phyloP scores from a whole-genome alignment of 1,140 invertebrate species.

The Drosophila mayri region DNA sequence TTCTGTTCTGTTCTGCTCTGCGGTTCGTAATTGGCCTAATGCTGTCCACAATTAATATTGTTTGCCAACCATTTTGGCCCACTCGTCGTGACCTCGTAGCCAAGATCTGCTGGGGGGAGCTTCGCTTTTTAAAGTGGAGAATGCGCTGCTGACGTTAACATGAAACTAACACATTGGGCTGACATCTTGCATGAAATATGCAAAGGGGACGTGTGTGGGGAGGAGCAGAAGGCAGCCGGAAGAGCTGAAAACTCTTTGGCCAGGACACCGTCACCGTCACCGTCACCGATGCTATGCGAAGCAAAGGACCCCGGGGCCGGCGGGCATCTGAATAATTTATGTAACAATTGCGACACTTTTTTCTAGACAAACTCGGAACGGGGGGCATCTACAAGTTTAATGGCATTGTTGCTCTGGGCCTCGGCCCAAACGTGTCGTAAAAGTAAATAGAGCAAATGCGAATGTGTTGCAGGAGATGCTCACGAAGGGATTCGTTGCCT shows the following conservation, averaged over 20 bases:
- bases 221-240: conserved; percentile 1
- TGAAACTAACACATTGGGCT: conserved; percentile 71
- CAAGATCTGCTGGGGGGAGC: background rate
- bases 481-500: conserved; percentile 16
- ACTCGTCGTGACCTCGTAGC: background rate
- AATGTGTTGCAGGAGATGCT: conserved; percentile 16
- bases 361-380: conserved; percentile 22
- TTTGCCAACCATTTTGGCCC: conserved; percentile 2
- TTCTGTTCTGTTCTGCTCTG: conserved; percentile 22
- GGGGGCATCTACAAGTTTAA: conserved; percentile 69
- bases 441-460: conserved; percentile 76
- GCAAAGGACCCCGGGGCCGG: conserved; percentile 29
- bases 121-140: conserved; percentile 9
- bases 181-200: conserved; percentile 76
- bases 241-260: conserved; percentile 64
- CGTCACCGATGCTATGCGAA: conserved; percentile 6
- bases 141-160: conserved; percentile 37
- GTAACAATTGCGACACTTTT: conserved; percentile 82
- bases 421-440: conserved; percentile 70
- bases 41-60: conserved; percentile 36
- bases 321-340: conserved; percentile 77
- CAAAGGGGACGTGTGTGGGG: conserved; percentile 18
- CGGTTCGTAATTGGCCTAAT: conserved; percentile 31
- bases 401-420: conserved; percentile 76
- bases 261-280: conserved; percentile 13